Percentiles rank a stretch among this genome's conserved stretches.
These are phyloP conservation scores for Volucella bombylans DNA, from an alignment of 2,888 invertebrate species.

Conservation along the genomic window DNA sequence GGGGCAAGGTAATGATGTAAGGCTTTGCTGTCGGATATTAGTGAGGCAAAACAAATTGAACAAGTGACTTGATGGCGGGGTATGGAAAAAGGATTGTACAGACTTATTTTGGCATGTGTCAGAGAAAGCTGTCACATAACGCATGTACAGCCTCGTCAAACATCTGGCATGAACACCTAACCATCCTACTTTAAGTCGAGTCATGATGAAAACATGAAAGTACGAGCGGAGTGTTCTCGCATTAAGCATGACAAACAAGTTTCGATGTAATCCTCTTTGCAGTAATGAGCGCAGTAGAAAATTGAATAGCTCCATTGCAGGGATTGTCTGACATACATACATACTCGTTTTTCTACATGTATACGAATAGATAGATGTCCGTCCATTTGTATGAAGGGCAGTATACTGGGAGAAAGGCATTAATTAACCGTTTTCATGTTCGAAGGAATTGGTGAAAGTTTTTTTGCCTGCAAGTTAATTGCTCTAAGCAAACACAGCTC, in stretches of 20 bases:
- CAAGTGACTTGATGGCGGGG: background rate
- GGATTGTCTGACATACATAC: background rate
- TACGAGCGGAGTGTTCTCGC: background rate
- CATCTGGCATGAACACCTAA: background rate
- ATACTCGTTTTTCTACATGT: background rate
- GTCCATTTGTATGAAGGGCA: no score
- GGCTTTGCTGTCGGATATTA: conserved; percentile 22
- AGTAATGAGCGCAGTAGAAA: conserved; percentile 35
- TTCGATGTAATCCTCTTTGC: conserved; percentile 50
- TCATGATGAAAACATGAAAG: conserved; percentile 19
- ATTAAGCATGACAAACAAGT: conserved; percentile 33
- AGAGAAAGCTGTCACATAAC: background rate
- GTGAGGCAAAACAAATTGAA: background rate
- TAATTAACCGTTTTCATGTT: conserved; percentile 40
- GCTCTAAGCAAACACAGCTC: conserved; percentile 33
- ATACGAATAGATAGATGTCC: no score
- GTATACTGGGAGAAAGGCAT: background rate
- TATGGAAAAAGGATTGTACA: background rate
- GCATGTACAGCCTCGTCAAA: background rate
- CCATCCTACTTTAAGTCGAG: background rate
- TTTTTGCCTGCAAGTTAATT: conserved; percentile 34
- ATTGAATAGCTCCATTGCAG: conserved; percentile 6
- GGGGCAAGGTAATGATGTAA: conserved; percentile 27
- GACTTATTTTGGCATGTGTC: conserved; percentile 29
- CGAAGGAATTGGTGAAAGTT: conserved; percentile 24